These are phyloP conservation scores for Porites lobata DNA, from an alignment of 92 coral and sea anemone genomes.

Conservation along the genomic window DNA sequence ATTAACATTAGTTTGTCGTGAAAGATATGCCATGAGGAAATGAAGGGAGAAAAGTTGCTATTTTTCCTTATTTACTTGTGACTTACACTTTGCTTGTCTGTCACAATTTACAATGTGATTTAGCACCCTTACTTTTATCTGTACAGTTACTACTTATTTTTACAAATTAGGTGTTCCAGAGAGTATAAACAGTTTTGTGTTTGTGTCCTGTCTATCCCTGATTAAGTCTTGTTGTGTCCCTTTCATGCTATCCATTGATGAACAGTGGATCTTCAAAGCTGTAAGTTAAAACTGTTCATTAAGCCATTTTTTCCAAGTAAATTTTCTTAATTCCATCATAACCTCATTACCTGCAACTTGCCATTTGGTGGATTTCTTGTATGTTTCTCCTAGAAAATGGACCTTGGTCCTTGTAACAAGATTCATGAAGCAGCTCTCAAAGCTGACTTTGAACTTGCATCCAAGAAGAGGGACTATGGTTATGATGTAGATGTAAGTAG, in stretches of 20 bases:
- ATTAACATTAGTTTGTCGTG: background rate
- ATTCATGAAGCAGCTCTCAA: slow-evolving; percentile 92
- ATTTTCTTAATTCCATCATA: background rate
- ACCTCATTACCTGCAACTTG: background rate
- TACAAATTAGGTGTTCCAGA: background rate
- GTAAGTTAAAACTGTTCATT: slow-evolving; percentile 48
- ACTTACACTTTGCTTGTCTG: background rate
- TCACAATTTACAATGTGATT: background rate
- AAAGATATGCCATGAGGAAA: background rate
- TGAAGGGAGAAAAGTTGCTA: background rate
- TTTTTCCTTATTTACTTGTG: no score
- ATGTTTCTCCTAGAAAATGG: slow-evolving; percentile 88
- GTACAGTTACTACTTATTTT: no score
- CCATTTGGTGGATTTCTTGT: background rate
- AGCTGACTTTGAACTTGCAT: slow-evolving; percentile 93
- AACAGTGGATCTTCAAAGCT: slow-evolving; percentile 60
- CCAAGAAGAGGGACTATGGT: slow-evolving; percentile 92
- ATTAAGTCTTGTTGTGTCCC: slow-evolving; percentile 55
- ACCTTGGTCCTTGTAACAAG: slow-evolving; percentile 95
- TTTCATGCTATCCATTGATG: slow-evolving; percentile 54
- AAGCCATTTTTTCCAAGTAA: slow-evolving; percentile 19
- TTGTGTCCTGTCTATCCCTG: slow-evolving; percentile 25
- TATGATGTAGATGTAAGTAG: slow-evolving; percentile 92
- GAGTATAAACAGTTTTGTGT: background rate
- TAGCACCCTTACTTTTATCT: background rate